Base-by-base conservation (phyloP, 2,797 vertebrate genomes). In the Lophotriccus pileatus region DNA sequence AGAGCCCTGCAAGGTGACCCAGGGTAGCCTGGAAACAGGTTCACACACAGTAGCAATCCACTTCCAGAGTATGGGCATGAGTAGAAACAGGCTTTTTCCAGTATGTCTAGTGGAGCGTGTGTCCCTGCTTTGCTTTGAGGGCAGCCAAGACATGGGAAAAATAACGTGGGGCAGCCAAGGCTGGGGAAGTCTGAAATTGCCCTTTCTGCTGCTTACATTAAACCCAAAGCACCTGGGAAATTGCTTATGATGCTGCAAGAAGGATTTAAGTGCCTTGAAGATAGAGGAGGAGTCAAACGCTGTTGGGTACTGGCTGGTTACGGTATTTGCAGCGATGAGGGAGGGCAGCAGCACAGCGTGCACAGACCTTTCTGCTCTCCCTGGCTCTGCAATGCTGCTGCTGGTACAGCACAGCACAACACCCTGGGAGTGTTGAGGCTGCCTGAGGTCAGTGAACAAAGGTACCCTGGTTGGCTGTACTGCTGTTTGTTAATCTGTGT, bases 301-400 rank as follows among this genome's bases (percentile, higher is more conserved):
- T 70, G 14, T 39, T 83, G 72, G 24, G 39, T 66, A 5, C 44
- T n/a, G 58, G 11, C 19, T 6, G 3, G 43, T n/a, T 77, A 16
- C 0, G 7, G 59, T 59, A 2, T 79, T 74, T 85, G 55, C n/a
- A 27, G 50, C 1, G 2, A 0, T 7, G 30, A 36, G 41, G 37
- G 30, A 81, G 60, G 43, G 24, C 50, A 55, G 75, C 6, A 52
- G 36, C 59, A 34, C 13, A 12, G 8, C 0, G 0, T 62, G 47
- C 78, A 47, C 18, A 44, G 64, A 55, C 41, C 69, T 86, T 86
- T 39, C 46, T 75, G 41, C 46, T 90, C 36, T 68, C 12, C 3
- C 41, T 84, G 69, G 49, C 49, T 68, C 73, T 36, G 75, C 36
- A 28, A 1, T 30, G 66, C 73, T 53, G n/a, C 7, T 72, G 41